Evolutionary conservation across 1,140 invertebrate species (phyloP), one percentile per base, ranked within the genome.

Genomic region (Charaxes varanes): DNA sequence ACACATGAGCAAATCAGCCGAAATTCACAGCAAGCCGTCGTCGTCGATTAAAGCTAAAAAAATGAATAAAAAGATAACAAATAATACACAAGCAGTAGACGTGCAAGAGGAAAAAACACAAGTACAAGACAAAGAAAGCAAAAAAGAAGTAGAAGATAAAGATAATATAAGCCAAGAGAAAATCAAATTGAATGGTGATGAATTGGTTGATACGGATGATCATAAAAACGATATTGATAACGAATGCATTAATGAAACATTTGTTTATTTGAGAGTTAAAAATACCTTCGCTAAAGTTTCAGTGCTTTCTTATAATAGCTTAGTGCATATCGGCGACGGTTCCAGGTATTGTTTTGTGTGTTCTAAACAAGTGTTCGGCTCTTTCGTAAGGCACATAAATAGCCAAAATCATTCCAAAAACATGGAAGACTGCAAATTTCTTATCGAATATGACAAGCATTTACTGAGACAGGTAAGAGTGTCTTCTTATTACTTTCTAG

Each of bases 381-480:
- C 6, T 10, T 16, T 53, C 3, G 17, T 32, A 6, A 27, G 22
- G 1, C 61, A 61, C 16, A 21, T 49, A 0, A 27, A 50, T 0
- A 41, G 23, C n/a, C 14, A 22, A 4, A 10, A 12, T 1, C 56
- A 63, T 31, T 4, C 21, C 12, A 27, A 41, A 3, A 53, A 41
- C 24, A 32, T 63, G 15, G 18, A 35, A 0, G 31, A 53, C 18
- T 46, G 23, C 26, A 48, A 41, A 11, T 63, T 57, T 48, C 16
- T 63, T 5, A 40, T 48, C 6, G 57, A 50, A 27, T 47, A 54
- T 16, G 36, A 44, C 2, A 48, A 34, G 19, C 41, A 60, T 45
- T 33, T 56, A 4, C 12, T 60, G 10, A 37, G 60, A 27, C 56
- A 63, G 61, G 61, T 57, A 14, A 47, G 44, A n/a, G n/a, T n/a